Evolutionary conservation across 1,140 invertebrate genomes (phyloP).

Genomic region (Nylanderia fulva): DNA sequence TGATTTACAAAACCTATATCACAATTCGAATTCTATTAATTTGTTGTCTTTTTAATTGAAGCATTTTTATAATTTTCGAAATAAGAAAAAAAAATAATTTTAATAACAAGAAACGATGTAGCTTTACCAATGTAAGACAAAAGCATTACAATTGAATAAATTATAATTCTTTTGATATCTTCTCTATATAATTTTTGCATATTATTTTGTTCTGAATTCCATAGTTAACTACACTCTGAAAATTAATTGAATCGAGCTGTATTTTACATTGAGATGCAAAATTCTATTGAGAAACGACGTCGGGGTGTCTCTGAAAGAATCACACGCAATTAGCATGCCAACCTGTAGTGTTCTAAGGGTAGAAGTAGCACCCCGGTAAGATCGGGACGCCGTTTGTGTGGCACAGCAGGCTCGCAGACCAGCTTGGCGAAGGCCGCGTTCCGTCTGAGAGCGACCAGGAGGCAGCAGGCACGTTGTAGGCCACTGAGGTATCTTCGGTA

Average conservation of each 20-base stretch:
- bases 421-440: conserved; percentile 90
- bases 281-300: neutral
- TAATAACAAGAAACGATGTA: neutral
- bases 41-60: neutral
- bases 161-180: neutral
- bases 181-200: neutral
- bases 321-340: conserved; percentile 61
- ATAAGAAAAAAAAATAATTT: too few species aligned
- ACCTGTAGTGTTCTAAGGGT: conserved; percentile 92
- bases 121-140: neutral
- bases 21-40: neutral
- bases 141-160: conserved; percentile 18
- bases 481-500: conserved; percentile 93
- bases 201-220: neutral
- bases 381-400: conserved; percentile 91
- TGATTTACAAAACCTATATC: neutral
- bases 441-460: conserved; percentile 89
- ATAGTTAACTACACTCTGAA: neutral
- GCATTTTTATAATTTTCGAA: neutral
- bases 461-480: conserved; percentile 92
- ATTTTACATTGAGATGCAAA: neutral
- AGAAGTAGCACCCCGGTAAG: conserved; percentile 92
- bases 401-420: conserved; percentile 91
- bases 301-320: neutral
- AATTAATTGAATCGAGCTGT: neutral